Evolutionary conservation across 2,888 invertebrate genomes (phyloP), one percentile per base, ranked within the genome.

Genomic region (Lapara coniferarum): DNA sequence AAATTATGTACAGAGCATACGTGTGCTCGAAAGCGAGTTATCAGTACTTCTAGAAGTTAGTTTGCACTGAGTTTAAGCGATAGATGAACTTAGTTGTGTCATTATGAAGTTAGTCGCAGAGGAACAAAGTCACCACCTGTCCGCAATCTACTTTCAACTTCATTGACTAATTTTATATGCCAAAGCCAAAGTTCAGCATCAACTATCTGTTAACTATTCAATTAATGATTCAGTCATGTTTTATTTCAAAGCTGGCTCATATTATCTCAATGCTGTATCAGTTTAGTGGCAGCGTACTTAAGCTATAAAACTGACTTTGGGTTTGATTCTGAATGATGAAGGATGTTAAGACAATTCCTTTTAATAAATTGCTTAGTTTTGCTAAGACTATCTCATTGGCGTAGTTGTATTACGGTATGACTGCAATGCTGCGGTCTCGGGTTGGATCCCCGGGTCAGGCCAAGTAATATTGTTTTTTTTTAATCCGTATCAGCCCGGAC

Each of bases 81-180:
- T 30, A 68, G 16, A 63, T 51, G 68, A 84, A 84, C 83, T 85
- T 84, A 86, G 84, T 87, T 83, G 80, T 83, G 80, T 83, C 85
- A 86, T 85, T 88, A 87, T 87, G 85, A 84, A 77, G 83, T 81
- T 82, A 80, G 77, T 73, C 81, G 77, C 79, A 81, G 74, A 77
- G 78, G 81, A 84, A 88, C 87, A 86, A 86, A 83, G 81, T 83
- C 79, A 72, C 80, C 84, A 87, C 83, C 85, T 87, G 84, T 78
- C 81, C 75, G 74, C 79, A 77, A 85, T 83, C 82, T 84, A 82
- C 79, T 84, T 80, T 76, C 80, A 88, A 87, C 83, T 85, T 84
- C 78, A 83, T 2, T 25, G 25, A 25, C 81, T 81, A 85, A 83
- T 85, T 85, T 81, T 75, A 78, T 85, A 85, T 82, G 78, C 82